These are phyloP conservation scores for Tragelaphus scriptus DNA, from an alignment of 2,113 vertebrate genomes.

Conservation along the genomic window DNA sequence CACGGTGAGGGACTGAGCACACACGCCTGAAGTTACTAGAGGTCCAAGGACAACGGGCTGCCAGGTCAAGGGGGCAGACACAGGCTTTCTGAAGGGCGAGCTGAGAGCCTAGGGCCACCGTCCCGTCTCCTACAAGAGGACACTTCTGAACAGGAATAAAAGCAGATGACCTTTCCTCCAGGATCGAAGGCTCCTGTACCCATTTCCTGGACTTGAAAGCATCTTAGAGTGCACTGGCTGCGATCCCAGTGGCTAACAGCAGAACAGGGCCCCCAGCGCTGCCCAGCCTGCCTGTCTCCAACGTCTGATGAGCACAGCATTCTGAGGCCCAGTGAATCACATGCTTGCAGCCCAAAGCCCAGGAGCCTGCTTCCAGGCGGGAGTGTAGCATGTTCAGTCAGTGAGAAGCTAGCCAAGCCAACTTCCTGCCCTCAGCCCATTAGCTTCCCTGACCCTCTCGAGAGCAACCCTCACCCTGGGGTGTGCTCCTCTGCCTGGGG, in stretches of 20 bases:
- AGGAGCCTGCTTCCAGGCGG: background rate
- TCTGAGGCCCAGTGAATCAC: fast-evolving
- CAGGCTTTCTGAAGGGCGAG: background rate
- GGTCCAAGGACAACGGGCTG: background rate
- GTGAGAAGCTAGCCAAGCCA: fast-evolving
- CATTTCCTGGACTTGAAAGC: background rate
- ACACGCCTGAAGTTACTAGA: fast-evolving
- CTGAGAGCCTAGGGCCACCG: background rate
- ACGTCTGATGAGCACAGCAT: fast-evolving
- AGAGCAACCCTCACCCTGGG: background rate
- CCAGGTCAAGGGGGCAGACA: fast-evolving
- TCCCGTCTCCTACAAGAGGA: background rate
- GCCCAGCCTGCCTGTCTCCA: fast-evolving
- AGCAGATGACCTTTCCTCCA: background rate
- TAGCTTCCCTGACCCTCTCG: background rate
- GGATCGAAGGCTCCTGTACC: background rate
- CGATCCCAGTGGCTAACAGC: fast-evolving
- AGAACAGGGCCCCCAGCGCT: fast-evolving
- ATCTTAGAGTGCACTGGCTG: background rate
- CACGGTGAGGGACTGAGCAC: background rate
- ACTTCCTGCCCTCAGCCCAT: background rate
- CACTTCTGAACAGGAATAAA: background rate
- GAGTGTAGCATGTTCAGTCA: fast-evolving
- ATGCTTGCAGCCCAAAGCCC: fast-evolving
- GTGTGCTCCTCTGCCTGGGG: background rate